These are phyloP conservation scores for Holacanthella duospinosa DNA, from an alignment of 2,888 invertebrate genomes.

Conservation along the genomic window DNA sequence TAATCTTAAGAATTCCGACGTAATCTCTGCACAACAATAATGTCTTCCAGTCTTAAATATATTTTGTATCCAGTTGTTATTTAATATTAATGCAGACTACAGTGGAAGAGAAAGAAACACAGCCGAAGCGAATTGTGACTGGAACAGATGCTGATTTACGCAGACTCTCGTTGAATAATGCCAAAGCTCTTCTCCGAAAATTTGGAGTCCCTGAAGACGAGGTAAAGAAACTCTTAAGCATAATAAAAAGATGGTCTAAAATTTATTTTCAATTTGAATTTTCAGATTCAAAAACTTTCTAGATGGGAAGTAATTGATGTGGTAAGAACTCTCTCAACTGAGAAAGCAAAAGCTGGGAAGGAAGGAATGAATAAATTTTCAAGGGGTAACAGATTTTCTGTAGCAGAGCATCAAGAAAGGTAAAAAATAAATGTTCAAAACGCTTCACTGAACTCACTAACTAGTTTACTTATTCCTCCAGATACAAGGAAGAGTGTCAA, in stretches of 20 bases:
- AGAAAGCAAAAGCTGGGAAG: constrained; percentile 94
- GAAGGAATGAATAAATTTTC: constrained; percentile 99
- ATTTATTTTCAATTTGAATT: not conserved
- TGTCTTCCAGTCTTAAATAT: not conserved
- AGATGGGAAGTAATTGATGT: constrained; percentile 98
- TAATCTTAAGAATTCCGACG: too few relatives aligned
- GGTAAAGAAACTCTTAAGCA: too few relatives aligned
- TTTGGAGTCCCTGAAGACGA: constrained; percentile 97
- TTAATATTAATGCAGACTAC: constrained; percentile 53
- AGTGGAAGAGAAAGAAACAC: constrained; percentile 78
- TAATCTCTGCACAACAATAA: too few relatives aligned
- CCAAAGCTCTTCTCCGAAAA: constrained; percentile 85
- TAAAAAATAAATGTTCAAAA: not conserved
- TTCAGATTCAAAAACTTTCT: constrained; percentile 69
- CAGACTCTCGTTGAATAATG: constrained; percentile 85
- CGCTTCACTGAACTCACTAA: not conserved
- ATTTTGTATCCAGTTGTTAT: not conserved
- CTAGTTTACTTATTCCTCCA: constrained; percentile 37
- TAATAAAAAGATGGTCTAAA: too few relatives aligned
- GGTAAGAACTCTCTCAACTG: constrained; percentile 91
- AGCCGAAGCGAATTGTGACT: constrained; percentile 86
- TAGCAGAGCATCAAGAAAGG: constrained; percentile 94
- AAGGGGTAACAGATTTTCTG: constrained; percentile 90
- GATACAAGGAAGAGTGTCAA: constrained; percentile 97
- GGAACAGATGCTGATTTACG: constrained; percentile 98